phyloP scores from a whole-genome alignment of 2,113 vertebrate species.

The Axis porcinus region DNA sequence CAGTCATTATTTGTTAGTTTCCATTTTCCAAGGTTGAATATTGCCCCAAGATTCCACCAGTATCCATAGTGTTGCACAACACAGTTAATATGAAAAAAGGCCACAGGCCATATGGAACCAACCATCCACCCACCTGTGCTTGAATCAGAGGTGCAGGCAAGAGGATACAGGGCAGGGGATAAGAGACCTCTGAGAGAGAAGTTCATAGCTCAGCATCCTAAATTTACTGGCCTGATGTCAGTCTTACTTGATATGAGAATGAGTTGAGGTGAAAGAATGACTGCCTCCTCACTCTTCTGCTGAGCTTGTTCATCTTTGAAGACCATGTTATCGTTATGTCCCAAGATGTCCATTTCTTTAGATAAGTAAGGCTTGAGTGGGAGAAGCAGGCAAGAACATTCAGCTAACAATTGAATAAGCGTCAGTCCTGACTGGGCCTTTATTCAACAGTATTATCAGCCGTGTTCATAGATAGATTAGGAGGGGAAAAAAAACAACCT shows the following conservation, averaged over 20 bases:
- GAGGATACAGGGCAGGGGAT: neutral
- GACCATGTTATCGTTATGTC: neutral
- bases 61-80: neutral
- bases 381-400: neutral
- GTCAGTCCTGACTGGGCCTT: neutral
- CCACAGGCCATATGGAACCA: neutral
- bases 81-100: neutral
- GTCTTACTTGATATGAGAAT: neutral
- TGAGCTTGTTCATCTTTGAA: slow-evolving; percentile 11
- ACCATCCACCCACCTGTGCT: neutral
- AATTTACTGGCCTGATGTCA: neutral
- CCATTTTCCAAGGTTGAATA: neutral
- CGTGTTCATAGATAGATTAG: neutral
- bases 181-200: neutral
- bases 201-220: neutral
- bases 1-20: neutral
- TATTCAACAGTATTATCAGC: neutral
- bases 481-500: neutral
- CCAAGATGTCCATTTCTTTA: slow-evolving; percentile 14
- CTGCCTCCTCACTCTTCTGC: neutral
- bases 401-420: neutral
- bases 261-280: neutral
- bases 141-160: neutral
- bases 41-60: neutral
- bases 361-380: neutral